Evolutionary conservation across 2,797 vertebrate genomes (phyloP), one percentile per base, ranked within the genome.

Genomic region (Leptoclinus maculatus): DNA sequence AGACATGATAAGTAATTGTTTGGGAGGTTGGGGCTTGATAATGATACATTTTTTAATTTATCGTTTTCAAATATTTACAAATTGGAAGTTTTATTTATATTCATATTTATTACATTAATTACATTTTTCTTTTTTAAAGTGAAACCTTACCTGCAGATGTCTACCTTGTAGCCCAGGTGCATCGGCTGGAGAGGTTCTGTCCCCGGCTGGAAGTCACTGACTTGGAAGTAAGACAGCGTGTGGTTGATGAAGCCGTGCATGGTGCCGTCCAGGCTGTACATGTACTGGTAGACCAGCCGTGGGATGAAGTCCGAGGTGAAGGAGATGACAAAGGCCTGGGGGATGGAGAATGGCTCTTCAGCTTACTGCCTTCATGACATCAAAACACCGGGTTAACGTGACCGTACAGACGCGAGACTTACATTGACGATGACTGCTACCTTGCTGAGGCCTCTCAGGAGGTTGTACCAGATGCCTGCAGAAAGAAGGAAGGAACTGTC

Each of bases 261-360:
- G 83, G 96, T 96, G 79, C 97, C 97, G 4, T 97, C 95, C n/a
- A 93, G 86, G 86, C 98, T 99, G 96, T 98, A 99, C 91, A 95
- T 95, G 89, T 98, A 97, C 87, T 97, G 96, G 93, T 99, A 99
- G 69, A 99, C 98, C 79, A 99, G 95, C 75, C 98, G 97, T 19
- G 98, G 98, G 93, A 99, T 98, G 95, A 99, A 99, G 95, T 99
- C 97, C 0, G 98, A 99, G 2, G 98, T 99, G 93, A 99, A 99
- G 75, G 98, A 95, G 85, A 99, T 99, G 88, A 99, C 98, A 38
- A 99, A 99, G 10, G 97, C 98, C 98, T 99, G 92, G 4, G 66
- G 86, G 89, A 92, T 74, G 92, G 83, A 80, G 32, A 77, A 39
- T 3, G 0, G 7, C 6, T 23, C 3, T 9, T 54, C 16, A 19